Evolutionary conservation across 2,797 vertebrate genomes (phyloP), one percentile per base, ranked within the genome.

Genomic region (Notolabrus celidotus): DNA sequence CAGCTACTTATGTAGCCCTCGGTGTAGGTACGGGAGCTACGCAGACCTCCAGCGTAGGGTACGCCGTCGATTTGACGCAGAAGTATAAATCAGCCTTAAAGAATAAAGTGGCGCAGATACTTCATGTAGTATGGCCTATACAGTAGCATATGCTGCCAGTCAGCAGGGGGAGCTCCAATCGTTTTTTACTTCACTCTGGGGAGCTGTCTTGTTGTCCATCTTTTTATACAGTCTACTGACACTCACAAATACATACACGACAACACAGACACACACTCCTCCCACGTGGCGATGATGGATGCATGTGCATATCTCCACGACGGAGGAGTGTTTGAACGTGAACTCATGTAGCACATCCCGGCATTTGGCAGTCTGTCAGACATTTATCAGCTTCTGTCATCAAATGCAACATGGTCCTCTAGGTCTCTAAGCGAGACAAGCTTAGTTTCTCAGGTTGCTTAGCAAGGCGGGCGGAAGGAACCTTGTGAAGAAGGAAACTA

Each of bases 321-420:
- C 10, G 83, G 78, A 88, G 77, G 82, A 86, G 86, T 86, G 87
- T 83, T 86, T 86, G 86, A 71, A 77, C 71, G 71, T 80, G 83
- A n/a, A 90, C 86, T 88, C 85, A 80, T 69, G 80, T 80, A 67
- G 78, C 80, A 76, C 79, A 66, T 83, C 77, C 31, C 19, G 27
- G 51, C 66, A 66, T 82, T 84, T 85, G 81, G 79, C 86, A 77
- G 79, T 56, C 66, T 69, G 75, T 88, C 82, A 78, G 74, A 64
- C 86, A 74, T 88, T 74, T 84, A 79, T 89, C 83, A 78, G 73
- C 74, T 65, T 62, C 77, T 83, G 79, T 77, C 83, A 75, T 80
- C 67, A 22, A 55, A 79, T 71, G 80, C 87, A 82, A 42, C 76
- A 68, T 60, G 52, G 77, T 41, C 54, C 71, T 83, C 71, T 49